These are phyloP conservation scores for Caprella mutica DNA, from an alignment of 2,888 invertebrate genomes.

Conservation along the genomic window DNA sequence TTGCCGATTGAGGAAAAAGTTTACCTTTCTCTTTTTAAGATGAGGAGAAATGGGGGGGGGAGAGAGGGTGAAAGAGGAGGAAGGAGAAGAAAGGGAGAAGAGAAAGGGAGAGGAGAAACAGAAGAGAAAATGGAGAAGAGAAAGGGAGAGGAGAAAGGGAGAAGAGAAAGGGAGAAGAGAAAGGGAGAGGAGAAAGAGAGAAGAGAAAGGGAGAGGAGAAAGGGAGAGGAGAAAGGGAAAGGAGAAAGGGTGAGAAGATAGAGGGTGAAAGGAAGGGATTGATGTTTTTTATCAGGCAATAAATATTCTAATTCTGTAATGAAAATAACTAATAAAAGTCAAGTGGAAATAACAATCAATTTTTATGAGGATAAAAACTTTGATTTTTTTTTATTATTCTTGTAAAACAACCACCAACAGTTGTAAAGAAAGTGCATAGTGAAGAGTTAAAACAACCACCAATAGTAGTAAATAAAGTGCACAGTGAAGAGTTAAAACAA, in stretches of 20 bases:
- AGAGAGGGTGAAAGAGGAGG: slow-evolving; percentile 4
- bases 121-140: neutral
- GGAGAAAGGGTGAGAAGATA: neutral
- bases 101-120: neutral
- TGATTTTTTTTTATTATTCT: too few species aligned
- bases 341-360: too few species aligned
- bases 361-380: too few species aligned
- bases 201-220: neutral
- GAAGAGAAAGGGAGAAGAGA: neutral
- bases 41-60: neutral
- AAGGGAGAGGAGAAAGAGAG: neutral
- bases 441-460: too few species aligned
- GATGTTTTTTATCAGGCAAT: neutral
- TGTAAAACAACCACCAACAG: too few species aligned
- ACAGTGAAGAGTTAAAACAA: too few species aligned
- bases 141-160: neutral
- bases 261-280: neutral
- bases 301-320: neutral
- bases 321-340: too few species aligned
- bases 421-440: too few species aligned
- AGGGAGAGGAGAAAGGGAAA: neutral
- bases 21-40: too few species aligned
- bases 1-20: neutral
- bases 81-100: slow-evolving; percentile 1
- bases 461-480: too few species aligned